Conservation (phyloP, 2,113 vertebrate species). For the Nothobranchius furzeri region DNA sequence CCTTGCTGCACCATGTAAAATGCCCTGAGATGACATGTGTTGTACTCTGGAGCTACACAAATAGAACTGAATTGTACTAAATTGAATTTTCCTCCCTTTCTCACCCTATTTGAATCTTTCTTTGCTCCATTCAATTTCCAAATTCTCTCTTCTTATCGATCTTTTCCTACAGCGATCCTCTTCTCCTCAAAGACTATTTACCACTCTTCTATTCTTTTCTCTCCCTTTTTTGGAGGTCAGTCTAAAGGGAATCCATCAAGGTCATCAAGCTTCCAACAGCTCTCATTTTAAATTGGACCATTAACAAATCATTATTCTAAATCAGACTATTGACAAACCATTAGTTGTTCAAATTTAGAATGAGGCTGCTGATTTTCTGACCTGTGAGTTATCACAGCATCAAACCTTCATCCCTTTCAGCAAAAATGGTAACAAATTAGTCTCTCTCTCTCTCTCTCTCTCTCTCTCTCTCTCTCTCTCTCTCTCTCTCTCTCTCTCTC, state of each 20-base stretch:
- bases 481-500: too few species aligned
- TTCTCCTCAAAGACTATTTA: background rate
- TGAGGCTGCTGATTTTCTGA: slow-evolving; percentile 38
- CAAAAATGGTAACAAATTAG: too few species aligned
- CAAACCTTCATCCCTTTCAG: too few species aligned
- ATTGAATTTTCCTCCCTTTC: background rate
- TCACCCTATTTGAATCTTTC: background rate
- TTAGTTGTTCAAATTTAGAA: slow-evolving; percentile 35
- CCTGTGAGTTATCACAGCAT: background rate
- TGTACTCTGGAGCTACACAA: slow-evolving; percentile 4
- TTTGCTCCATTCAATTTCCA: background rate
- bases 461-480: too few species aligned
- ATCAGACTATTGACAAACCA: slow-evolving; percentile 55
- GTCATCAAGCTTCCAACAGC: slow-evolving; percentile 41
- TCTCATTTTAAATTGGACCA: slow-evolving; percentile 42
- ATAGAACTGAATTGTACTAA: background rate
- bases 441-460: too few species aligned
- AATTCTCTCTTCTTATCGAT: background rate
- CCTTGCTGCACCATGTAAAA: slow-evolving; percentile 5
- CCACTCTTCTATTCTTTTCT: background rate
- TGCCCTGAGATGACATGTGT: background rate
- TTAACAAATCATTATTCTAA: slow-evolving; percentile 60
- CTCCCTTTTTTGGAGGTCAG: slow-evolving; percentile 34
- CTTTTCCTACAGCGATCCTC: background rate
- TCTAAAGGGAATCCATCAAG: slow-evolving; percentile 44